These are phyloP conservation scores for Tetraodon nigroviridis DNA, from an alignment of 2,113 vertebrate species.

Conservation along the genomic window DNA sequence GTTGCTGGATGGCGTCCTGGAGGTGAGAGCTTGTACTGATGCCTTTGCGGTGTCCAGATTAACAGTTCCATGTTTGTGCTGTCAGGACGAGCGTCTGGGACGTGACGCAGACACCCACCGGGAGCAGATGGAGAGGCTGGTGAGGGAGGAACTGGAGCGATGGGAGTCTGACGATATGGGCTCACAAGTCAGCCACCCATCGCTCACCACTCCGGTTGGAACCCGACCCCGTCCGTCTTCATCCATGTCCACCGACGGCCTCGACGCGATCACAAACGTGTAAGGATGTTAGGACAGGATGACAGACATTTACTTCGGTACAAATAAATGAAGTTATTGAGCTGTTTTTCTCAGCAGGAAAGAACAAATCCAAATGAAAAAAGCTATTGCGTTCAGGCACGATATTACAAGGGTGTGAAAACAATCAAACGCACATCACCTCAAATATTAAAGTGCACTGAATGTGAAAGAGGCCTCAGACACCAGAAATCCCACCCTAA, in stretches of 20 bases:
- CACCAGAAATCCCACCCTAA: slow-evolving; percentile 9
- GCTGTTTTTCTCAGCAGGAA: slow-evolving; percentile 19
- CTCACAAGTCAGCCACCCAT: slow-evolving; percentile 82
- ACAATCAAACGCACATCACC: slow-evolving; percentile 17
- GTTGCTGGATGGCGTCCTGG: slow-evolving; percentile 86
- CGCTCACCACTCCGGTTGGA: slow-evolving; percentile 73
- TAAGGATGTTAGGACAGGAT: slow-evolving; percentile 56
- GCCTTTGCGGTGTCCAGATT: neutral
- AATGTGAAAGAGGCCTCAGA: slow-evolving; percentile 19
- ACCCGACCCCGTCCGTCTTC: slow-evolving; percentile 79
- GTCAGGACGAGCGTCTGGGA: slow-evolving; percentile 86
- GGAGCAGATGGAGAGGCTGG: slow-evolving; percentile 91
- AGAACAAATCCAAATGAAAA: neutral
- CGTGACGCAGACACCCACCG: slow-evolving; percentile 82
- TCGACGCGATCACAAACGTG: slow-evolving; percentile 66
- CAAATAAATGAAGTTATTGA: slow-evolving; percentile 7
- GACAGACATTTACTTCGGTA: slow-evolving; percentile 13
- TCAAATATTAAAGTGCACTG: slow-evolving; percentile 37
- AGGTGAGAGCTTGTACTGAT: slow-evolving; percentile 70
- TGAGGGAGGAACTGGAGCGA: slow-evolving; percentile 89
- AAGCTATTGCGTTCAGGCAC: no score
- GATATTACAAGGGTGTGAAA: neutral
- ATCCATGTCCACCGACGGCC: slow-evolving; percentile 83
- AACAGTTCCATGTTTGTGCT: neutral
- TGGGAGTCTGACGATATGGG: slow-evolving; percentile 88